Conservation (phyloP, 2,113 vertebrate genomes). For the Sturnira hondurensis region DNA sequence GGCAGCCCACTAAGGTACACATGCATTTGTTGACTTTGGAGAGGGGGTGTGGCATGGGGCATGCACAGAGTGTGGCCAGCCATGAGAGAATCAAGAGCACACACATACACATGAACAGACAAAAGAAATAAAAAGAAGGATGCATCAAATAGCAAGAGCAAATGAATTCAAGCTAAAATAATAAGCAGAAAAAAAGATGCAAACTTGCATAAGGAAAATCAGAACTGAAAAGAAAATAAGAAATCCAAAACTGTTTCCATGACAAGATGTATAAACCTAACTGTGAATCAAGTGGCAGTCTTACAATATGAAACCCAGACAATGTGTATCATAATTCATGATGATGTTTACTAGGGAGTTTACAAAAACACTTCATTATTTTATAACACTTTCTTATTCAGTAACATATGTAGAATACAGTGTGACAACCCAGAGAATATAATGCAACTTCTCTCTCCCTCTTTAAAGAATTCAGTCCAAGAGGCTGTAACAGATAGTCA, state of each 20-base stretch:
- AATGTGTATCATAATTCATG: slow-evolving; percentile 81
- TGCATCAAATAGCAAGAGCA: slow-evolving; percentile 83
- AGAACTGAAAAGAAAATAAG: slow-evolving; percentile 83
- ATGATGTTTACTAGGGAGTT: slow-evolving; percentile 82
- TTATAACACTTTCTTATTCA: slow-evolving; percentile 81
- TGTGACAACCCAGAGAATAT: slow-evolving; percentile 72
- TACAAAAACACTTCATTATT: slow-evolving; percentile 83
- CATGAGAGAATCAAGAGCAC: slow-evolving; percentile 75
- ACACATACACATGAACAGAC: slow-evolving; percentile 53
- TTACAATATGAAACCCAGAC: slow-evolving; percentile 84
- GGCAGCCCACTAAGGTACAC: slow-evolving; percentile 87
- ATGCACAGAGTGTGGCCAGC: slow-evolving; percentile 85
- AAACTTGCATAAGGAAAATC: slow-evolving; percentile 80
- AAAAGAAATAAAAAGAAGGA: slow-evolving; percentile 85
- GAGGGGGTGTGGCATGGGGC: slow-evolving; percentile 85
- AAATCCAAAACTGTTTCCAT: slow-evolving; percentile 81
- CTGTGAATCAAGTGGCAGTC: slow-evolving; percentile 81
- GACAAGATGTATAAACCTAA: slow-evolving; percentile 84
- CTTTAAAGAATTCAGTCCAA: slow-evolving; percentile 74
- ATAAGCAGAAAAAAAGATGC: slow-evolving; percentile 78
- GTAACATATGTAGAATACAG: slow-evolving; percentile 77
- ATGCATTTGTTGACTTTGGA: slow-evolving; percentile 88
- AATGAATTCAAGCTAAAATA: slow-evolving; percentile 81
- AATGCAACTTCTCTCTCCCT: slow-evolving; percentile 75
- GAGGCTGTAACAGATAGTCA: slow-evolving; percentile 76